These are phyloP conservation scores for Triops cancriformis DNA, from an alignment of 1,140 invertebrate species.

Conservation along the genomic window DNA sequence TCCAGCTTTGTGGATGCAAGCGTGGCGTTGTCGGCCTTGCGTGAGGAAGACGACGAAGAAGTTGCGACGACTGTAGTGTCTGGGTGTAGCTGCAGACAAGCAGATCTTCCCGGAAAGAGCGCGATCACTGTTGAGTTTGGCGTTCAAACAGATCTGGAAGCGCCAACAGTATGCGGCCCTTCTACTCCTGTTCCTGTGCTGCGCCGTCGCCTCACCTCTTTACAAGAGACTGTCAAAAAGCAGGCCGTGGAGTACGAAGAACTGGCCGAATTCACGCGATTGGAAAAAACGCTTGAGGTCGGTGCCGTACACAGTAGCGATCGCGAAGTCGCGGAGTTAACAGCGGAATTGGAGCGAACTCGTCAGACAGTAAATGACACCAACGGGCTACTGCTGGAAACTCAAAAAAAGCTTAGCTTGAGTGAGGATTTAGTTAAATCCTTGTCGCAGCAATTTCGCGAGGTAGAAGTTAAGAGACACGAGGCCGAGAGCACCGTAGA, in stretches of 20 bases:
- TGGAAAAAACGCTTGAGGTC: neutral
- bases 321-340: neutral
- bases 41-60: neutral
- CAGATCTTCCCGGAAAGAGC: neutral
- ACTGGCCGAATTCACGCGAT: neutral
- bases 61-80: neutral
- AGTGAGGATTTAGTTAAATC: neutral
- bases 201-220: neutral
- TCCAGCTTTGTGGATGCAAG: neutral
- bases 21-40: neutral
- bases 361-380: neutral
- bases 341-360: neutral
- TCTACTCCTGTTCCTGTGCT: neutral
- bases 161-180: neutral
- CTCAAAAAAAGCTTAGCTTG: neutral
- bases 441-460: neutral
- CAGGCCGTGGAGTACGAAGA: neutral
- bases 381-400: neutral
- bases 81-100: neutral
- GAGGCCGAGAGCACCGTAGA: neutral
- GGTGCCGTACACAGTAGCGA: neutral
- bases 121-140: neutral
- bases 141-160: neutral
- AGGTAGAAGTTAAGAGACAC: neutral
- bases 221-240: neutral